phyloP scores from a whole-genome alignment of 2,113 vertebrate species.

The Muntiacus reevesi region DNA sequence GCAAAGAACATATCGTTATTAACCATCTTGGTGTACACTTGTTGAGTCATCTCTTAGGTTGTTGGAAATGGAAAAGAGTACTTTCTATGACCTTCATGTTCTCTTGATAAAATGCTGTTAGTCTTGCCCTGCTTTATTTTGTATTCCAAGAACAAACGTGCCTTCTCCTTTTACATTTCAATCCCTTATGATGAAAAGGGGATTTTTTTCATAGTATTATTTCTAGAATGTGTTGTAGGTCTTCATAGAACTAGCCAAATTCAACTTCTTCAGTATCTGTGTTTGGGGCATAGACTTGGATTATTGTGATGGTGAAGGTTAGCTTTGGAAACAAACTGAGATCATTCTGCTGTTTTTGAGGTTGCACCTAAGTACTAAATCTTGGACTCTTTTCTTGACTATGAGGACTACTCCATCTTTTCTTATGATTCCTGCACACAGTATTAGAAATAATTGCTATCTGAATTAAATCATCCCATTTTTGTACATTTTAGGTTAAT shows the following conservation, averaged over 20 bases:
- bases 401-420: background rate
- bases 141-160: background rate
- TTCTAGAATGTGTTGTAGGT: background rate
- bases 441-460: background rate
- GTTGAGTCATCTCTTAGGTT: background rate
- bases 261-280: background rate
- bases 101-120: background rate
- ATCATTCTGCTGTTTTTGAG: background rate
- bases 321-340: background rate
- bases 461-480: background rate
- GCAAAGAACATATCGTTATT: background rate
- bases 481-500: background rate
- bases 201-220: background rate
- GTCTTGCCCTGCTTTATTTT: background rate
- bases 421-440: background rate
- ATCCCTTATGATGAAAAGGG: background rate
- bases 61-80: background rate
- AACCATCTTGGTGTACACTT: background rate
- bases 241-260: background rate
- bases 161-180: background rate
- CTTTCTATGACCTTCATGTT: background rate
- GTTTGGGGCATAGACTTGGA: background rate
- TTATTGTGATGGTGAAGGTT: background rate
- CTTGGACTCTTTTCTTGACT: background rate
- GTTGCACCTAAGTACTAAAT: background rate